Base-by-base conservation (phyloP, 2,113 vertebrate species). In the Clarias gariepinus region DNA sequence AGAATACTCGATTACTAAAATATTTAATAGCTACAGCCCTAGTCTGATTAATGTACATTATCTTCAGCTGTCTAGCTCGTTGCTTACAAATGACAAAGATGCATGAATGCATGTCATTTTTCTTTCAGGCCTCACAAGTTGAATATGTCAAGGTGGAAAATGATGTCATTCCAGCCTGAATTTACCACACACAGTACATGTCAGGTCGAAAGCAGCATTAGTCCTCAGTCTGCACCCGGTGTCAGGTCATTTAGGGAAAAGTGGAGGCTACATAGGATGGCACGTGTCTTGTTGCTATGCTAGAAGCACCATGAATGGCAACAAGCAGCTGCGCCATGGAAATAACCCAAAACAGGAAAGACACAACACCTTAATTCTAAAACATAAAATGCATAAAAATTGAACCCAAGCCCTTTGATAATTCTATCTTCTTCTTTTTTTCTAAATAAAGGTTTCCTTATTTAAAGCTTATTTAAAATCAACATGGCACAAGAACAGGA, bases 261-360 rank as follows among this genome's bases (percentile, higher is more conserved):
- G 52, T 18, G 52, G 63, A 68, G 33, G 53, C 28, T 53, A 69
- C n/a, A 57, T 33, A 71, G 66, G 71, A 52, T 2, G 13, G 25
- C 10, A 30, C 30, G 57, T 77, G 71, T 61, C n/a, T 76, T 74
- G 64, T 53, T 71, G 82, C 28, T 36, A 83, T 36, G 16, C 66
- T 30, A 57, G 64, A 69, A 52, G 13, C 52, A 30, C 25, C 8
- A 15, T 69, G 33, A 41, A 47, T 47, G 41, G 47, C 41, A 77
- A 83, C 25, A 23, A 55, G 81, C 61, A 82, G n/a, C 81, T 33
- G 36, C 61, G n/a, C 41, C 28, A 82, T 82, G 81, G 33, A 66
- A 66, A 82, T 82, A 13, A 64, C 47, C 21, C 33, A 47, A 63
- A n/a, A 52, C 60, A 81, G 41, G 16, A 25, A 61, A 30, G 76